A percentile compares a stretch with the other conserved stretches of the same genome.
Conservation (phyloP, 2,888 invertebrate genomes). For the Volucella inanis region DNA sequence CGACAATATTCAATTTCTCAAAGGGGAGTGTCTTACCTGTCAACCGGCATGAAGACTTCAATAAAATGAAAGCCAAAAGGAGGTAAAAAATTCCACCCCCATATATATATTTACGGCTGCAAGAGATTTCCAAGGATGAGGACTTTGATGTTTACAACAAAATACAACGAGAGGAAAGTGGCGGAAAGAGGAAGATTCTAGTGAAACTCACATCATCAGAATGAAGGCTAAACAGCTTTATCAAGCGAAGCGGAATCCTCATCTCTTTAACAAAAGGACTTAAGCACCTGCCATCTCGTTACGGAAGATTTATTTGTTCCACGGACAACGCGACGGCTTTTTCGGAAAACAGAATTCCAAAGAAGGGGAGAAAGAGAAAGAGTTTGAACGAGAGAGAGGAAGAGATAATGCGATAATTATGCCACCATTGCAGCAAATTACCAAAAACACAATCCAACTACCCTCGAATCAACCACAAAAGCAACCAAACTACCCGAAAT, state of each 20-base stretch:
- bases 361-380: no score
- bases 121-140: slow-evolving; percentile 29
- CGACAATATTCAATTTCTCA: slow-evolving; percentile 62
- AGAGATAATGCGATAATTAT: slow-evolving; percentile 78
- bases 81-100: neutral
- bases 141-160: slow-evolving; percentile 48
- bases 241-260: slow-evolving; percentile 12
- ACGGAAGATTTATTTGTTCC: slow-evolving; percentile 63
- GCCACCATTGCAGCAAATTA: slow-evolving; percentile 77
- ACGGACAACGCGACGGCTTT: slow-evolving; percentile 23
- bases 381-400: neutral
- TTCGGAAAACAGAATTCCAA: slow-evolving; percentile 43
- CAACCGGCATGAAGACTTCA: slow-evolving; percentile 48
- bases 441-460: slow-evolving; percentile 30
- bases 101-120: neutral
- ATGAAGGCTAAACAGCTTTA: slow-evolving; percentile 22
- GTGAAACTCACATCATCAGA: neutral
- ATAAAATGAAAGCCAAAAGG: slow-evolving; percentile 11
- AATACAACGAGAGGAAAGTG: slow-evolving; percentile 5
- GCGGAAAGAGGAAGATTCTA: no score
- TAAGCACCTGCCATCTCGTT: slow-evolving; percentile 63
- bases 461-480: neutral
- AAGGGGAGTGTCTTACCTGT: slow-evolving; percentile 52
- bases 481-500: neutral
- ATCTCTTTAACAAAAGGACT: slow-evolving; percentile 43